Evolutionary conservation across 2,113 vertebrate species (phyloP), one percentile per base, ranked within the genome.

Genomic region (Pelecanoides urinatrix): DNA sequence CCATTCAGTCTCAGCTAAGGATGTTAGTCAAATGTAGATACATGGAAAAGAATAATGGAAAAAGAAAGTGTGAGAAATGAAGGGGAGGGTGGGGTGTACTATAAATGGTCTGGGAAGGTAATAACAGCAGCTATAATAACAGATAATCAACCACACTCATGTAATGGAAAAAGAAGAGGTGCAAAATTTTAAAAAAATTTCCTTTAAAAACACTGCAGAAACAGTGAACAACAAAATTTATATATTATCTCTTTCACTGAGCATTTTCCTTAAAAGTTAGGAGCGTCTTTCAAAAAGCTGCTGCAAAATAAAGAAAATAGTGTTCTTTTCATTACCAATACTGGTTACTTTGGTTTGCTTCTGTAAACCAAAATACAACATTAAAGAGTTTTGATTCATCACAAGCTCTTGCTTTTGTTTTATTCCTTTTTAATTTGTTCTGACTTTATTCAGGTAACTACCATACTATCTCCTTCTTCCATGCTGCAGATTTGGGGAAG

Each of bases 61-160:
- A 93, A 91, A 75, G 30, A 84, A 85, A 86, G 17, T 13, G 19
- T 58, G 49, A 79, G 63, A 62, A 95, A 49, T 18, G 34, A 78
- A 85, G 12, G 15, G 11, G 47, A 2, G 2, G 6, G 3, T 11
- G 5, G 42, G 1, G 5, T 5, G 4, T 23, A 42, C 14, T 45
- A 12, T 22, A 85, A 85, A 71, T n/a, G 16, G 18, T 34, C n/a
- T 87, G 47, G 29, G 61, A 81, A 47, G 59, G 61, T 71, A 80
- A 42, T 44, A 85, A 58, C 36, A 81, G 49, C 74, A 96, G 73
- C 53, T 91, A 53, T 65, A 94, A 92, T 47, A 93, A 88, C 59
- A 94, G 45, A 79, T 63, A 67, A 62, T 32, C 16, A 79, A 53
- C 29, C 34, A 75, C 21, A 40, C 3, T 73, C 12, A 1, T 40